Evolutionary conservation across 2,113 vertebrate genomes (phyloP), one percentile per base, ranked within the genome.

Genomic region (Theristicus caerulescens): DNA sequence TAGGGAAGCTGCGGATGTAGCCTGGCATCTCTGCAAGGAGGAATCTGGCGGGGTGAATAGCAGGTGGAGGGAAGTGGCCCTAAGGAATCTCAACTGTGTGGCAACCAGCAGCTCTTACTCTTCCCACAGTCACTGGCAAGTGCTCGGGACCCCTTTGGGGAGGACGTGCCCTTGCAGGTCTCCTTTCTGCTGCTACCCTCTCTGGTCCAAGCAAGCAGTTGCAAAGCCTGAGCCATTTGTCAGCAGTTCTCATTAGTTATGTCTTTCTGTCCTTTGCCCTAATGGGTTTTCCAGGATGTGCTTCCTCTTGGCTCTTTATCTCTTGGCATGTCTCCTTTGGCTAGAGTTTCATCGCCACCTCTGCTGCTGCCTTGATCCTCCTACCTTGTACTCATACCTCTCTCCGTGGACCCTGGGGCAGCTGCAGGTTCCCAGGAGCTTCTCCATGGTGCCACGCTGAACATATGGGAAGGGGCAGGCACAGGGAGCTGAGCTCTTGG

Each of bases 201-300:
- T 86, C 24, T 36, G 19, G 17, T 82, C 70, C 2, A 3, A 91
- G 74, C 54, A 85, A 72, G 44, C 47, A 62, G 38, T 65, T 85
- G 52, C 57, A 85, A 44, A 65, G 32, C 36, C 62, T 29, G 42
- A 85, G 34, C 40, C 36, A 11, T 93, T 92, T 90, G n/a, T 95
- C 83, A 93, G 62, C 58, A 40, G 2, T 82, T 85, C 58, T 80
- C 1, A 0, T 69, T 79, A 74, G 54, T 87, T 85, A 54, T 5
- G 10, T 57, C 46, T 34, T 80, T 88, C 79, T 92, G 46, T 92
- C 44, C 51, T 81, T 87, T 92, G 55, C 51, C n/a, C 54, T 91
- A 13, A 65, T 57, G 62, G 57, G 10, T 32, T 96, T 88, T 89
- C 77, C 90, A 93, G 79, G 54, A 82, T 88, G 51, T 82, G 42